phyloP scores from a whole-genome alignment of 2,797 vertebrate species.

The Myioborus melanocephalus region DNA sequence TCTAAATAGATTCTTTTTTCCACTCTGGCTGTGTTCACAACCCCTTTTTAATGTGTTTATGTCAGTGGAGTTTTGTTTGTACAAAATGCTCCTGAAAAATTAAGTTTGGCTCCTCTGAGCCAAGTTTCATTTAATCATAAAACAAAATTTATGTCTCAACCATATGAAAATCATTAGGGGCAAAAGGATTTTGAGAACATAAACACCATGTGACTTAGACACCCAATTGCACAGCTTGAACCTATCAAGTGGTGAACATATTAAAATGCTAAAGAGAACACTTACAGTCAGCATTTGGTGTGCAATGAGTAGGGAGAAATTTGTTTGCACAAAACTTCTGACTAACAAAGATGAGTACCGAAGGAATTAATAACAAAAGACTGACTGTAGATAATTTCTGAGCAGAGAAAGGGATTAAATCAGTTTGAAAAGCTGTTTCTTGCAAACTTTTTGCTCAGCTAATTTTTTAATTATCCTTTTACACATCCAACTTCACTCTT shows the following conservation, averaged over 20 bases:
- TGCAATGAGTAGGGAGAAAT: conserved; percentile 52
- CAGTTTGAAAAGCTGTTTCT: neutral
- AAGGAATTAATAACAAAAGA: conserved; percentile 51
- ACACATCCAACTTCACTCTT: neutral
- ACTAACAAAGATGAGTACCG: neutral
- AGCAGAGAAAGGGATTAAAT: conserved; percentile 16
- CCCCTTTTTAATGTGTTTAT: conserved; percentile 29
- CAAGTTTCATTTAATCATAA: conserved; percentile 58
- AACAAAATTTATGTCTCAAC: conserved; percentile 12
- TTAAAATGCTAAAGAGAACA: conserved; percentile 49
- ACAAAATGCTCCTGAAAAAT: conserved; percentile 56
- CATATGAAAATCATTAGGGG: conserved; percentile 64
- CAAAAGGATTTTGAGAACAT: conserved; percentile 55
- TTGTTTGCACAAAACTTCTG: conserved; percentile 54
- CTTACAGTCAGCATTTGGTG: conserved; percentile 54
- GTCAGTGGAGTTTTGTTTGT: conserved; percentile 44
- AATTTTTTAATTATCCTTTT: neutral
- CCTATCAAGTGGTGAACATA: conserved; percentile 46
- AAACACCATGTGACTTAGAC: conserved; percentile 59
- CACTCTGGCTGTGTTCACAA: neutral
- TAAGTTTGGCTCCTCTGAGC: conserved; percentile 28
- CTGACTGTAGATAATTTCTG: conserved; percentile 17
- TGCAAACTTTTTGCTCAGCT: neutral
- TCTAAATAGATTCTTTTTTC: conserved; percentile 21
- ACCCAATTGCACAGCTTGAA: conserved; percentile 64